Evolutionary conservation across 1,140 invertebrate genomes (phyloP), one percentile per base, ranked within the genome.

Genomic region (Fopius arisanus): DNA sequence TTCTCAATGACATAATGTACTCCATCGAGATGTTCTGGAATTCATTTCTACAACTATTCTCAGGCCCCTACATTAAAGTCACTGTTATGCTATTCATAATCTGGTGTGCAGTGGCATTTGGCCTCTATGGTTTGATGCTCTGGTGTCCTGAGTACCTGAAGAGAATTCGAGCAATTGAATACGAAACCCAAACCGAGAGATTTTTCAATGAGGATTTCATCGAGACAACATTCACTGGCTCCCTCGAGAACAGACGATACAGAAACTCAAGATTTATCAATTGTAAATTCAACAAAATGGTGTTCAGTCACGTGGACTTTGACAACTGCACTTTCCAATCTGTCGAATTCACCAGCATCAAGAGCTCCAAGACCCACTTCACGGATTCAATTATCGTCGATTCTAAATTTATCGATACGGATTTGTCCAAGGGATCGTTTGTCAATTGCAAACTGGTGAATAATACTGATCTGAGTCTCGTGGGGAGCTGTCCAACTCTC

Each of bases 11-110:
- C 65, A 87, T 90, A 74, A 83, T 85, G 31, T 84, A 85, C 75
- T 87, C 85, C 43, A 84, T 89, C 43, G 82, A 88, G 79, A 85
- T 88, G 81, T 91, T 91, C 77, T 91, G 89, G 87, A 90, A 89
- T 79, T 88, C 89, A 28, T 91, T 91, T 69, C 82, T 90, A 70
- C 89, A 91, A 74, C 78, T 91, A 65, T 91, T 90, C 78, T 74
- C 89, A 16, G 81, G 81, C n/a, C 80, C 88, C n/a, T 88, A 90
- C 77, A 80, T 88, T 31, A 84, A 81, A 10, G 87, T 87, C 0
- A 91, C 90, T 2, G 10, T 85, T 37, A 74, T 84, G 28, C 78
- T 87, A 67, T 74, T 85, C 66, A 76, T 83, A 70, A 82, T 86
- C 66, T 86, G 85, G 85, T 80, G 79, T 26, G 78, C 81, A 3